phyloP scores from a whole-genome alignment of 1,140 invertebrate species.

The Drosophila novamexicana region DNA sequence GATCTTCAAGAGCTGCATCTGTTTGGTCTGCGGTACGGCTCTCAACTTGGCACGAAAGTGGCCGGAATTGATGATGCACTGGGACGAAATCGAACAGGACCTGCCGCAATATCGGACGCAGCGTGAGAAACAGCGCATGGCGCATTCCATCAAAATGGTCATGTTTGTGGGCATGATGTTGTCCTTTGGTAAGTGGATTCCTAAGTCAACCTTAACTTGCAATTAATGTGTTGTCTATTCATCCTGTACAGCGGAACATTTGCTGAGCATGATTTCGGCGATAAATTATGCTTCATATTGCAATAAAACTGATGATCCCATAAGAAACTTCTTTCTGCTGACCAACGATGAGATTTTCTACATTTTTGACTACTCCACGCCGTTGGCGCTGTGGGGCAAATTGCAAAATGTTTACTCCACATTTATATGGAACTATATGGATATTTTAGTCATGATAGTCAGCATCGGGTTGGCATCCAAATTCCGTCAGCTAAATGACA shows the following conservation, averaged over 20 bases:
- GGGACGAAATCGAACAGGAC: constrained; percentile 68
- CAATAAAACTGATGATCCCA: constrained; percentile 68
- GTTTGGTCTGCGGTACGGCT: constrained; percentile 53
- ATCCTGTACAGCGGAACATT: constrained; percentile 61
- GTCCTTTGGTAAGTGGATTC: constrained; percentile 57
- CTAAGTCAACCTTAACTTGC: not conserved
- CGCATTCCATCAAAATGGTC: constrained; percentile 68
- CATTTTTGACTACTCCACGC: constrained; percentile 55
- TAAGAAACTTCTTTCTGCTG: constrained; percentile 67
- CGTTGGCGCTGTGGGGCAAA: constrained; percentile 68
- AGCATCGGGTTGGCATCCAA: constrained; percentile 72
- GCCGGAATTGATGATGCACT: constrained; percentile 75
- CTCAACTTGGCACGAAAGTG: constrained; percentile 70
- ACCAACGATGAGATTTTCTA: constrained; percentile 73
- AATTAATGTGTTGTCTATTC: not conserved
- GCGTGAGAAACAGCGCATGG: constrained; percentile 63
- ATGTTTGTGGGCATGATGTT: constrained; percentile 76
- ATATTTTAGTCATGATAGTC: constrained; percentile 82
- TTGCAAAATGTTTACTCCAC: constrained; percentile 71
- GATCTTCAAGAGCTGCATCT: constrained; percentile 68
- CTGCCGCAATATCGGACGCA: constrained; percentile 70
- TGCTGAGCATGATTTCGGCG: constrained; percentile 71
- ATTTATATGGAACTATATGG: constrained; percentile 83
- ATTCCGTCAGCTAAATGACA: constrained; percentile 77
- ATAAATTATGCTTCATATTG: constrained; percentile 67